Conservation (phyloP, 2,797 vertebrate species). For the Amphiprion clarkii region DNA sequence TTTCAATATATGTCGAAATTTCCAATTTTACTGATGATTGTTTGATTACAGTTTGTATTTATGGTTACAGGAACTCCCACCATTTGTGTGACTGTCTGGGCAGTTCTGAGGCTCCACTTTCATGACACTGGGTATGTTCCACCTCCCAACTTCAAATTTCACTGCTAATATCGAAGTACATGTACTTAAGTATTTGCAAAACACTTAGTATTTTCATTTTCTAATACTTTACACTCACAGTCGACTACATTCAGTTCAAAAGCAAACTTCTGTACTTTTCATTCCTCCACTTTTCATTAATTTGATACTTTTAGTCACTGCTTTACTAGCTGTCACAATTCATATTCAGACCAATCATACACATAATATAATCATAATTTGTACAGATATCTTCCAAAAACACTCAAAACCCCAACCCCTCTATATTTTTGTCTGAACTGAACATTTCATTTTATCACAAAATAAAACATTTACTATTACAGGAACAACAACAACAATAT, state of each 20-base stretch:
- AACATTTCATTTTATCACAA: too few species aligned
- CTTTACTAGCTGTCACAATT: too few species aligned
- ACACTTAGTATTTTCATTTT: neutral
- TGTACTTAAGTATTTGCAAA: too few species aligned
- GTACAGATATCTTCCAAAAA: too few species aligned
- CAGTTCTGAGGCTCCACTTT: constrained; percentile 93
- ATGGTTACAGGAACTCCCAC: constrained; percentile 91
- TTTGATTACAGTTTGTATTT: neutral
- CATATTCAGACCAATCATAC: too few species aligned
- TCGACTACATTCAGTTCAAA: neutral
- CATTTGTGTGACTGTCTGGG: constrained; percentile 96
- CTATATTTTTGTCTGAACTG: too few species aligned
- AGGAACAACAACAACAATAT: too few species aligned
- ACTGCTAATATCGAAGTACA: neutral
- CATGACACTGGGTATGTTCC: constrained; percentile 89
- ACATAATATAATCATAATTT: too few species aligned
- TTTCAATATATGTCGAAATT: neutral
- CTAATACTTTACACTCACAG: neutral
- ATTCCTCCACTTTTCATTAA: too few species aligned
- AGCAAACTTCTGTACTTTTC: neutral
- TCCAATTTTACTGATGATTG: neutral
- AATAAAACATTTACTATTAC: too few species aligned
- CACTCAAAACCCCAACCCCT: too few species aligned
- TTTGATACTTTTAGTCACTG: too few species aligned
- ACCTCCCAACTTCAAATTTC: constrained; percentile 1